These are phyloP conservation scores for Laterallus jamaicensis DNA, from an alignment of 2,113 vertebrate species.

Conservation along the genomic window DNA sequence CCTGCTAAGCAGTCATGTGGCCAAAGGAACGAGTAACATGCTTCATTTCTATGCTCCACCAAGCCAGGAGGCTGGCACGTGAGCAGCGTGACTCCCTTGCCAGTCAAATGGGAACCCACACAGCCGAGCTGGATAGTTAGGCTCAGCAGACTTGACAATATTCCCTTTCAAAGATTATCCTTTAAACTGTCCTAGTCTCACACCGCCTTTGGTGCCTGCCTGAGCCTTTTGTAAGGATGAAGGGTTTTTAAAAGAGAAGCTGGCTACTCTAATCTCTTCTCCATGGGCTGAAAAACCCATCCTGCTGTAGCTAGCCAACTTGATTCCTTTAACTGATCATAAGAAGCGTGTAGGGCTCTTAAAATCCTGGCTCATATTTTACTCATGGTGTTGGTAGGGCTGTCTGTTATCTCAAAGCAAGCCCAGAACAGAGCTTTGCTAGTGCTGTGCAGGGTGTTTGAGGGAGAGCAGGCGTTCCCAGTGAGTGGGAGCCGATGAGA, in stretches of 20 bases:
- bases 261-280: conserved; percentile 33
- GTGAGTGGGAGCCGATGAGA: not conserved
- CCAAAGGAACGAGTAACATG: rapidly evolving
- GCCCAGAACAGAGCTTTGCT: not conserved
- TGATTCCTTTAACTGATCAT: not conserved
- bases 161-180: conserved; percentile 51
- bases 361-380: not conserved
- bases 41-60: not conserved
- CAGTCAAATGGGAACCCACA: not conserved
- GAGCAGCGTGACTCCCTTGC: not conserved
- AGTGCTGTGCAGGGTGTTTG: not conserved
- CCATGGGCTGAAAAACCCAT: not conserved
- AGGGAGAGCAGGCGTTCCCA: not conserved
- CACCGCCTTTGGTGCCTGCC: not conserved
- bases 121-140: not conserved
- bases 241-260: not conserved
- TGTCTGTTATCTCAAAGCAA: not conserved
- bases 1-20: not conserved
- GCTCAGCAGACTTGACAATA: conserved; percentile 15
- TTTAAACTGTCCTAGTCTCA: conserved; percentile 11
- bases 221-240: conserved; percentile 41
- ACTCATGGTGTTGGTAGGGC: not conserved
- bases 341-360: not conserved
- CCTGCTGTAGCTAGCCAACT: not conserved
- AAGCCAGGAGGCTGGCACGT: not conserved